Percentiles rank a stretch among this genome's conserved stretches.
phyloP scores from a whole-genome alignment of 2,113 vertebrate genomes.

The Rafetus swinhoei region DNA sequence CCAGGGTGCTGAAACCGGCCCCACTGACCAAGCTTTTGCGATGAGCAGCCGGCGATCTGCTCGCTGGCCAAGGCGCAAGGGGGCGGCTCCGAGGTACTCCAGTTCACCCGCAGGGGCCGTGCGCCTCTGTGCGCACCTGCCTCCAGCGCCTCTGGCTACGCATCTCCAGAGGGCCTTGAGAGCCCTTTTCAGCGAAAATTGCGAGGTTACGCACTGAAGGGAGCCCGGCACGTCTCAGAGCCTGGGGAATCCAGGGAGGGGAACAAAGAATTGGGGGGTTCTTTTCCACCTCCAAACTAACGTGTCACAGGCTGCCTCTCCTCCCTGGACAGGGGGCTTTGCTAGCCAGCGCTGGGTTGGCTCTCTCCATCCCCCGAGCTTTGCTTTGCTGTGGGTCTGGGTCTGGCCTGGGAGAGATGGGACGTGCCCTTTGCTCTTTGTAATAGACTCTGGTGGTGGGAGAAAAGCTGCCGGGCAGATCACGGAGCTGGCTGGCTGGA shows the following conservation, averaged over 20 bases:
- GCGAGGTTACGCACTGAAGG: too few relatives aligned
- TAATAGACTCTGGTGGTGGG: too few relatives aligned
- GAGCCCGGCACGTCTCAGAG: neutral
- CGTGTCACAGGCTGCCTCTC: neutral
- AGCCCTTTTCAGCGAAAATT: too few relatives aligned
- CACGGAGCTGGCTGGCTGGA: neutral
- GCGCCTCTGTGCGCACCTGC: neutral
- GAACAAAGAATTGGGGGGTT: neutral
- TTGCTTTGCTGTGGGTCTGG: too few relatives aligned
- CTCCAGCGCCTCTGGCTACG: neutral
- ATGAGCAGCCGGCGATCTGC: neutral
- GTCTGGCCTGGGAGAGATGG: neutral
- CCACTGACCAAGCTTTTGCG: neutral
- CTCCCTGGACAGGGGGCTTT: neutral
- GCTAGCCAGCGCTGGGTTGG: neutral
- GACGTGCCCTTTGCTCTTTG: neutral
- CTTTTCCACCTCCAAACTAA: neutral
- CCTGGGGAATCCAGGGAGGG: neutral
- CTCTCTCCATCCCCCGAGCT: neutral
- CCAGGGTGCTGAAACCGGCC: fast-evolving
- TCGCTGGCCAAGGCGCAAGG: too few relatives aligned
- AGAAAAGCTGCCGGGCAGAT: too few relatives aligned
- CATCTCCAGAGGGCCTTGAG: too few relatives aligned
- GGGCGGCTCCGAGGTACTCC: too few relatives aligned
- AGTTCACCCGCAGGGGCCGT: too few relatives aligned